Percentiles rank a stretch among this genome's conserved stretches.
phyloP scores from a whole-genome alignment of 2,888 invertebrate species.

The Drosophila phalerata region DNA sequence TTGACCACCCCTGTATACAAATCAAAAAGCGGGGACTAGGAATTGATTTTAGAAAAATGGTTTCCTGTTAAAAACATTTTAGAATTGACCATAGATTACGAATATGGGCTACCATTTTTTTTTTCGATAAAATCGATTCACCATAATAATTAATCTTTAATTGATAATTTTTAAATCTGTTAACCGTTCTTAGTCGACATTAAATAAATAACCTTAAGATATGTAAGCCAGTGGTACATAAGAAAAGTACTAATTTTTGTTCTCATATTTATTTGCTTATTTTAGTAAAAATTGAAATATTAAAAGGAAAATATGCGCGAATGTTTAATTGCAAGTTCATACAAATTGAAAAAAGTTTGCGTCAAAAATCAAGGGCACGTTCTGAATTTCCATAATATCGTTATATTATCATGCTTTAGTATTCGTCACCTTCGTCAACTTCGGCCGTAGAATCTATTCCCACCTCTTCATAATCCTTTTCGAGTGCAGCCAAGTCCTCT shows the following conservation, averaged over 20 bases:
- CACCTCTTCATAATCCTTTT: conserved; percentile 93
- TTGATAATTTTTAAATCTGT: no score
- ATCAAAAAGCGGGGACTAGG: no score
- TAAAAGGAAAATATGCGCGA: neutral
- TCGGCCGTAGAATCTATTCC: conserved; percentile 91
- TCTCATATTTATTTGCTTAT: conserved; percentile 8
- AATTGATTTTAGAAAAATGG: no score
- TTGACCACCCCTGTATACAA: no score
- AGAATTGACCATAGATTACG: no score
- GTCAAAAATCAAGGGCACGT: neutral
- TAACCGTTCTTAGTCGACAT: no score
- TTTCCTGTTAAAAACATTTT: no score
- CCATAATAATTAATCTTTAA: no score
- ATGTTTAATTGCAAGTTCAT: neutral
- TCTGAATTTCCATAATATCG: neutral
- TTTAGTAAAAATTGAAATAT: neutral
- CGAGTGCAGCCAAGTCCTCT: conserved; percentile 93
- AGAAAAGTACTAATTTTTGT: neutral
- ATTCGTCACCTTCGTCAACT: conserved; percentile 90
- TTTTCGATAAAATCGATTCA: no score
- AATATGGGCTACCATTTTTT: no score
- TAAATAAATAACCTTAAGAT: neutral
- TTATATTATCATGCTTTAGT: conserved; percentile 84
- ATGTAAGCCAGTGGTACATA: neutral
- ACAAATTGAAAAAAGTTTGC: neutral